Base-by-base conservation (phyloP, 2,888 invertebrate species). In the Tetragonisca angustula region DNA sequence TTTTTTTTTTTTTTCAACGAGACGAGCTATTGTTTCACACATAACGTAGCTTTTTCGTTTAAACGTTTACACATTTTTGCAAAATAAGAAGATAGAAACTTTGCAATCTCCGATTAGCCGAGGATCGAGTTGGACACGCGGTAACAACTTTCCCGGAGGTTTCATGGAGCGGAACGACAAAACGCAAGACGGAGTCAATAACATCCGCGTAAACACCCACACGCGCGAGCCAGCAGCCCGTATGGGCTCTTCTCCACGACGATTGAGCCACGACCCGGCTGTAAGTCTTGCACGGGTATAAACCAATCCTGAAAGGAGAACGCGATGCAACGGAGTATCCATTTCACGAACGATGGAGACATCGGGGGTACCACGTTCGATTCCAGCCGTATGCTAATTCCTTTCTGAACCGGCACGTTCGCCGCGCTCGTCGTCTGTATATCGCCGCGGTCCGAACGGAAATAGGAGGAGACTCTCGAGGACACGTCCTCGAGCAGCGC, bases 261-360 rank as follows among this genome's bases (percentile, higher is more conserved):
- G 90, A 90, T 89, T 90, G 90, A 91, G 88, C 87, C 89, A 87
- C 89, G 88, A 85, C 71, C 90, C 89, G 86, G 88, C 89, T 90
- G 91, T 92, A 91, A 90, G 90, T 91, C 90, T 91, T 88, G 88
- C 83, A 73, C 88, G 91, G 87, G 90, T 92, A 93, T 93, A 93
- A 93, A 93, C 90, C 92, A 93, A 93, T 93, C 93, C 90, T 90
- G 90, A 92, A 92, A 93, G 91, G 91, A 91, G 91, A 92, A 91
- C 90, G 92, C 90, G 89, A 87, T 85, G 89, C 90, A 89, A 86
- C 85, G 90, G 90, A 90, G 93, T 93, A 93, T 93, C 93, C 92
- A 92, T 93, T 93, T 93, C 92, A 93, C 92, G 91, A 92, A 89
- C 92, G 91, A 93, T 93, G 92, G 93, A 93, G 93, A 93, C 93